Evolutionary conservation across 2,113 vertebrate genomes (phyloP), one percentile per base, ranked within the genome.

Genomic region (Trematomus loennbergii): DNA sequence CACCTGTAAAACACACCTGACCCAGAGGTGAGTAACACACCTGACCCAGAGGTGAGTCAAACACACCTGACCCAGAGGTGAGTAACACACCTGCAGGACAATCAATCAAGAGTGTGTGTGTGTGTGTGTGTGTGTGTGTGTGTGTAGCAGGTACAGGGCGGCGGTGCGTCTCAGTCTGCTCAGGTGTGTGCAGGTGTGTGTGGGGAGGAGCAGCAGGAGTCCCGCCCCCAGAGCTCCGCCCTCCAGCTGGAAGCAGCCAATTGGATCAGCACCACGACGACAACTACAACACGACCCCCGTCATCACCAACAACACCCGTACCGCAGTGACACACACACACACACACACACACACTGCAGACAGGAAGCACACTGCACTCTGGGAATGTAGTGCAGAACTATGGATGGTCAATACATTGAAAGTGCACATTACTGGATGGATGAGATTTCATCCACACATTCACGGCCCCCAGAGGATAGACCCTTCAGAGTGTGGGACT

Each of bases 91-190:
- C 2, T 22, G 22, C 22, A 22, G 22, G 25, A 29, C 25, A 29
- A 29, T 29, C 25, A 29, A 29, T 29, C 25, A 3, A 29, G 36
- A 7, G 36, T 36, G 36, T 7, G 36, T 36, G 36, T 36, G 36
- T 36, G 36, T 7, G 36, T 7, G 36, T 36, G 36, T 36, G 36
- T 7, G 6, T 8, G 36, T 36, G 36, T 13, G 13, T 53, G 25
- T 79, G 57, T 71, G 18, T 82, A 91, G 88, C 3, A 89, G 79
- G 71, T 92, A 87, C 85, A 60, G 81, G 58, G 40, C 2, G 0
- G 86, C 79, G 0, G 13, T 64, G 22, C 52, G 46, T 0, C 54
- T 9, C 2, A 61, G 18, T 17, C 0, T 87, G 12, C 0, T 1
- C 45, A 74, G 55, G 54, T 61, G 86, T 1, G 0, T 72, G 6